Percentiles rank a stretch among this genome's conserved stretches.
Evolutionary conservation across 2,888 invertebrate genomes (phyloP).

Genomic region (Acanthacorydalis orientalis): DNA sequence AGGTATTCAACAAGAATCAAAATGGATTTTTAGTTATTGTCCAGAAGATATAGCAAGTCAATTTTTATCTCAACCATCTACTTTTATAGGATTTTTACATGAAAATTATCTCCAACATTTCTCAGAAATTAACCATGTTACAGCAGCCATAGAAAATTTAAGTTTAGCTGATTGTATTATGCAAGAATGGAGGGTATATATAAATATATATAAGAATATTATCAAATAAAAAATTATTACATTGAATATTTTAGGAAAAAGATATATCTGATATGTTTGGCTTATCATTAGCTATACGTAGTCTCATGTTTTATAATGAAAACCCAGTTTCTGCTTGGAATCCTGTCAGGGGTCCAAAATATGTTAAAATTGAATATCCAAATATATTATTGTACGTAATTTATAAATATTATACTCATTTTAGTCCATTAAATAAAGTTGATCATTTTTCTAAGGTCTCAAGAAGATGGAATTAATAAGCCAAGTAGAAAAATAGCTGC

Average conservation of each 20-base stretch:
- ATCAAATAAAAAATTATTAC: neutral
- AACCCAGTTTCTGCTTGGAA: constrained; percentile 55
- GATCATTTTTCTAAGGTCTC: no score
- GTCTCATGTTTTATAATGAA: constrained; percentile 54
- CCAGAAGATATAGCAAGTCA: constrained; percentile 48
- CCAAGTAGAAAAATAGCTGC: no score
- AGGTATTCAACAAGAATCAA: constrained; percentile 20
- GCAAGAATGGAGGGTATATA: constrained; percentile 43
- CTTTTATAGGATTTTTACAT: constrained; percentile 49
- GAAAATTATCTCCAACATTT: constrained; percentile 64
- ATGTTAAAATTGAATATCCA: constrained; percentile 13
- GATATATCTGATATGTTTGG: constrained; percentile 29
- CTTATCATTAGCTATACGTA: constrained; percentile 44
- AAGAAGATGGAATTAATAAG: no score
- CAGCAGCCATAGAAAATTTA: constrained; percentile 43
- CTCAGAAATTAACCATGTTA: constrained; percentile 41
- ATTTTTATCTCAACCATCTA: constrained; percentile 46
- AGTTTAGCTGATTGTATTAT: constrained; percentile 54
- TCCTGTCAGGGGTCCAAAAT: constrained; percentile 40
- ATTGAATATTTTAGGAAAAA: constrained; percentile 21
- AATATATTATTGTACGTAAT: no score
- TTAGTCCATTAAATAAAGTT: no score
- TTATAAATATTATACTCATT: no score
- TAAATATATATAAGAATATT: neutral
- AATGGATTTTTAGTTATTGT: constrained; percentile 36